Conservation (phyloP, 2,797 vertebrate genomes). For the Eutrigla gurnardus region DNA sequence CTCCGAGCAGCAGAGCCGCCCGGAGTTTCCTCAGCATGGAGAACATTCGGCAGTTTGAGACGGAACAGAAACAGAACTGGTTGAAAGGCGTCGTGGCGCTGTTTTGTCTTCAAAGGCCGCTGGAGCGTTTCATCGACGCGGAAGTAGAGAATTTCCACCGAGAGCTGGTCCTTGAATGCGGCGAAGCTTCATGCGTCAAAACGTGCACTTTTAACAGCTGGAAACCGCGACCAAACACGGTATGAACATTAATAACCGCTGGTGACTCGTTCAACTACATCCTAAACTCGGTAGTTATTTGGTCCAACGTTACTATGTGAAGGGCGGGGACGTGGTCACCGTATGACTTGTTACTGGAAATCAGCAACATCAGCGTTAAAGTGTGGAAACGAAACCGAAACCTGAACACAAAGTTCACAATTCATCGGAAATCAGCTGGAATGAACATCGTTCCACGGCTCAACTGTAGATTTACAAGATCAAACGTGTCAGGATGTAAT, state of each 20-base stretch:
- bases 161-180: background rate
- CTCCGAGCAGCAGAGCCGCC: background rate
- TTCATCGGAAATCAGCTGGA: too few species aligned
- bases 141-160: background rate
- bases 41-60: background rate
- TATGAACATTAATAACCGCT: background rate
- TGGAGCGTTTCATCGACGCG: background rate
- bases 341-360: too few species aligned
- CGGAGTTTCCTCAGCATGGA: background rate
- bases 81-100: background rate
- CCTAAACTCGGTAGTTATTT: too few species aligned
- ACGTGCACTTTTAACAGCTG: background rate
- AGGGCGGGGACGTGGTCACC: too few species aligned
- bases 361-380: too few species aligned
- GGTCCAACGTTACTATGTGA: too few species aligned
- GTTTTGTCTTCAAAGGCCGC: background rate
- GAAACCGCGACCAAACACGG: background rate
- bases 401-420: too few species aligned
- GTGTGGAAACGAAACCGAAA: too few species aligned
- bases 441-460: too few species aligned
- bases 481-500: too few species aligned
- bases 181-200: rapidly evolving
- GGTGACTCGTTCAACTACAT: too few species aligned
- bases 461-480: too few species aligned
- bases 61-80: background rate